Evolutionary conservation across 2,113 vertebrate genomes (phyloP), one percentile per base, ranked within the genome.

Genomic region (Anolis carolinensis): DNA sequence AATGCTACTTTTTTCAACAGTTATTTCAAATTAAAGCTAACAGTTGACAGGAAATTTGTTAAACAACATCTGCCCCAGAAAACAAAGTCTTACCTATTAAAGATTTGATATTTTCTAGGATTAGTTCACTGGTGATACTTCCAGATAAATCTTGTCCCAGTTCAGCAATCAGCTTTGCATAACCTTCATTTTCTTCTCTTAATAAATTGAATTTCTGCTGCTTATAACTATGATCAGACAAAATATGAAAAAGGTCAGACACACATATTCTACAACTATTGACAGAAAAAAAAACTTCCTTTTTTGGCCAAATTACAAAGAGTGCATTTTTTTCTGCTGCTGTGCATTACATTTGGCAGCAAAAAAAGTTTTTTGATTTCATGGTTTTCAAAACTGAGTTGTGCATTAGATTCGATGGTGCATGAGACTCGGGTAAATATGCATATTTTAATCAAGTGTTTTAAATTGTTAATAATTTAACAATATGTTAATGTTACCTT

Each of bases 201-300:
- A 99, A 96, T 93, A 99, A 97, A 95, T 99, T 99, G 94, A 99
- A 99, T 95, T 99, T 99, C 96, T 99, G 99, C 89, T 99, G 99
- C 88, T 99, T 99, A 93, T 99, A 99, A 96, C 99, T 99, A 94
- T 87, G 96, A 95, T 90, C 68, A 90, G 78, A 89, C 77, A 94
- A 93, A 95, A 59, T 93, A 81, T 92, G 91, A 92, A 91, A 79
- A 92, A 94, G 4, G 67, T 16, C 65, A 7, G 16, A 72, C 2
- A 2, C 16, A 34, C 11, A 13, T 25, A 34, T 52, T 77, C 67
- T 70, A 2, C 4, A 84, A 87, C 87, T 14, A 79, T 59, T 7
- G 55, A 73, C 84, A 75, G 62, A n/a, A n/a, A n/a, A n/a, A n/a
- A n/a, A n/a, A n/a, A n/a, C n/a, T n/a, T n/a, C n/a, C n/a, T n/a